These are phyloP conservation scores for Turdus rufiventris DNA, from an alignment of 2,113 vertebrate genomes.

Conservation along the genomic window DNA sequence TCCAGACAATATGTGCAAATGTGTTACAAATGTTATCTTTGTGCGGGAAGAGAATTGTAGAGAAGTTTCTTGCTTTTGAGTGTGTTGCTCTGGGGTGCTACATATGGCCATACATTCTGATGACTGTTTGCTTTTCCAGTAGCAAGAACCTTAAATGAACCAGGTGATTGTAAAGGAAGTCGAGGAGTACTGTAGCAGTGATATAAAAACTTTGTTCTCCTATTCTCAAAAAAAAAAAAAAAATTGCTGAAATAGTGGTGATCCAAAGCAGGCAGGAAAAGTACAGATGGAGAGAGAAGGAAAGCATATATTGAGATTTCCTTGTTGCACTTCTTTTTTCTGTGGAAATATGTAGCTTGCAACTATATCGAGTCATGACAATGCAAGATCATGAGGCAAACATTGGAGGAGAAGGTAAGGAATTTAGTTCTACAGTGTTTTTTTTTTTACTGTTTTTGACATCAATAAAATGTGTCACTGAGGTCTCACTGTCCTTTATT, in stretches of 20 bases:
- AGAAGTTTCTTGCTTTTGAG: neutral
- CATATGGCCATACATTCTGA: neutral
- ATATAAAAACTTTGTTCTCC: neutral
- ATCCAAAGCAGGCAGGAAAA: neutral
- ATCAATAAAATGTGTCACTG: neutral
- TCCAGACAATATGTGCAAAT: neutral
- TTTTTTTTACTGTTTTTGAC: neutral
- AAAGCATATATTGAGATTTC: neutral
- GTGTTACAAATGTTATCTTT: neutral
- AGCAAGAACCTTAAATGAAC: slow-evolving; percentile 6
- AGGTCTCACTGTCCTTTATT: neutral
- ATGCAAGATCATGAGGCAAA: neutral
- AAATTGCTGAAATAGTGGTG: neutral
- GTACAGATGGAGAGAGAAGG: neutral
- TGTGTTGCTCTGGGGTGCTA: neutral
- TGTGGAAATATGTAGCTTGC: neutral
- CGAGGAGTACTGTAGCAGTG: neutral
- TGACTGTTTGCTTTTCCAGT: neutral
- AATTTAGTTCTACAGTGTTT: neutral
- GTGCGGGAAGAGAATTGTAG: neutral
- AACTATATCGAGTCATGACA: neutral
- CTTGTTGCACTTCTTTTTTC: neutral
- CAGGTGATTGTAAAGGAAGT: neutral
- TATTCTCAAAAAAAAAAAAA: neutral
- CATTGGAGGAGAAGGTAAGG: neutral